These are phyloP conservation scores for Dendroctonus valens DNA, from an alignment of 1,140 invertebrate species.

Conservation along the genomic window DNA sequence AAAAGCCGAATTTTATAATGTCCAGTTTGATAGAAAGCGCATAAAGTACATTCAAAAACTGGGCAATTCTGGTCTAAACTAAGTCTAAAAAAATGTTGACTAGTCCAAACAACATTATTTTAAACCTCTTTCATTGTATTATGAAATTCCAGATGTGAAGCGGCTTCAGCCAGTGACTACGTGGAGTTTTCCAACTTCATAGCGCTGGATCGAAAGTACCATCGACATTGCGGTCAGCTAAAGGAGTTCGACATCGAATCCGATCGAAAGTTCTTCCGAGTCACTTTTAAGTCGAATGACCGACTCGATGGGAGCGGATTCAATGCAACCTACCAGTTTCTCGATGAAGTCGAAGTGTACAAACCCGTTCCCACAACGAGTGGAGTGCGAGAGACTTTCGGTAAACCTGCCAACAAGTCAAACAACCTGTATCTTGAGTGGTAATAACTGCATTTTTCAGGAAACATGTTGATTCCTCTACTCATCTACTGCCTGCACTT, in stretches of 20 bases:
- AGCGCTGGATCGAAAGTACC: conserved; percentile 80
- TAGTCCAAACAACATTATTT: no score
- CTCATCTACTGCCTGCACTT: no score
- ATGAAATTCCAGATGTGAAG: conserved; percentile 69
- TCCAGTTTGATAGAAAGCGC: no score
- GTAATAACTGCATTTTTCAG: no score
- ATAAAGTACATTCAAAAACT: no score
- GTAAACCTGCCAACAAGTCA: conserved; percentile 1
- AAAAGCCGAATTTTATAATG: no score
- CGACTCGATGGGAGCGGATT: conserved; percentile 91
- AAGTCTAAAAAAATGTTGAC: no score
- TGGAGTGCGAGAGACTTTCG: neutral
- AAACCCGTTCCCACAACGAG: conserved; percentile 15
- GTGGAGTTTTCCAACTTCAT: conserved; percentile 94
- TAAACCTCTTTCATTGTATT: no score
- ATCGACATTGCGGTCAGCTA: conserved; percentile 80
- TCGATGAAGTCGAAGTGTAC: conserved; percentile 44
- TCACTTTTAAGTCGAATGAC: conserved; percentile 92
- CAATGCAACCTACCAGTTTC: conserved; percentile 84
- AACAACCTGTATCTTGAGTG: no score
- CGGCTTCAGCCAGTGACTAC: conserved; percentile 85
- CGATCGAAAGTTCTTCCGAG: conserved; percentile 89
- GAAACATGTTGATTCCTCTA: no score
- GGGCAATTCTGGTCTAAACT: no score
- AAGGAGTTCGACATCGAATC: conserved; percentile 79